A percentile compares a stretch with the other conserved stretches of the same genome.
phyloP scores from a whole-genome alignment of 2,113 vertebrate genomes.

The Diadophis punctatus region DNA sequence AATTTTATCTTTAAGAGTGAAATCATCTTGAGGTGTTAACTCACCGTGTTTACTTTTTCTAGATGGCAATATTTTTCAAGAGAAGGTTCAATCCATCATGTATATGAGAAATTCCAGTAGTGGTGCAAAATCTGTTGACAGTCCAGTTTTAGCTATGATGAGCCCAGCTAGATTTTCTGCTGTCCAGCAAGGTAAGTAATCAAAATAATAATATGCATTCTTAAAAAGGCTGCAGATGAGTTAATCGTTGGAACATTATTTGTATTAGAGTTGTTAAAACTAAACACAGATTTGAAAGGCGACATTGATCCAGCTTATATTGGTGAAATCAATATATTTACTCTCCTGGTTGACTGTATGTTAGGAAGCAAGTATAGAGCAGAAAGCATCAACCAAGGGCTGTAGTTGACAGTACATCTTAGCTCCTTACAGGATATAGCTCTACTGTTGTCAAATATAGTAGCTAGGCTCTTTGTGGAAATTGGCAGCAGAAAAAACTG shows the following conservation, averaged over 20 bases:
- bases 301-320: neutral
- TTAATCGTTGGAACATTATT: neutral
- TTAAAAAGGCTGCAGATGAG: neutral
- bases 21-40: neutral
- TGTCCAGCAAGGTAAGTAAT: conserved; percentile 74
- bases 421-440: neutral
- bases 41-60: conserved; percentile 41
- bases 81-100: conserved; percentile 91
- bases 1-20: conserved; percentile 10
- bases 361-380: neutral
- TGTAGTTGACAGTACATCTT: neutral
- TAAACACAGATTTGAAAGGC: neutral
- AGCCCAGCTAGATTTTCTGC: conserved; percentile 77
- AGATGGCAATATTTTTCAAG: conserved; percentile 95
- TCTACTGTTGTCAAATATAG: neutral
- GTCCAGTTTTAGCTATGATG: conserved; percentile 77
- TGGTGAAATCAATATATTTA: neutral
- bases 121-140: conserved; percentile 76
- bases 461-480: neutral
- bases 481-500: neutral
- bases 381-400: neutral
- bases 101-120: conserved; percentile 83
- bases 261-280: neutral
- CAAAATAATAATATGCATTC: neutral
- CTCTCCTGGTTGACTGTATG: neutral